Base-by-base conservation (phyloP, 2,888 invertebrate genomes). In the Erebia ligea region DNA sequence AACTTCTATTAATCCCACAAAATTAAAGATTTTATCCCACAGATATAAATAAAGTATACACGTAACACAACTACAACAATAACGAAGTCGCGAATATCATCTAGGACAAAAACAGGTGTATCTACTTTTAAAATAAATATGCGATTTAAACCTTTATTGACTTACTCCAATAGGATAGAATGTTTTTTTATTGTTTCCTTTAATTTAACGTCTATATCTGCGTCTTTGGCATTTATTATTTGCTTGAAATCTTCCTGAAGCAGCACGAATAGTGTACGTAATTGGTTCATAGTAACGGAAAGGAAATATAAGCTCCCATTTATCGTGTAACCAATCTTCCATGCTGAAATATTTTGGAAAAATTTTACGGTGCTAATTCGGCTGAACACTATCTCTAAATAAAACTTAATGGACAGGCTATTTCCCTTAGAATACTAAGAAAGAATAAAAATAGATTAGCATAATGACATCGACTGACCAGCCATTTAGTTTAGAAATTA, bases 221-320 rank as follows among this genome's bases (percentile, higher is more conserved):
- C 66, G 6, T 52, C 63, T 25, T 67, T 70, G 1, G 65, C 64
- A 58, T 73, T 62, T 10, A 76, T 72, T 15, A 74, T 68, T 62
- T 73, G 72, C 50, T 67, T 74, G 34, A 79, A 73, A 58, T 79
- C 78, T 42, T 71, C 72, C 25, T 78, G 77, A 17, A 79, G 67
- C 50, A 76, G 64, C 11, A 74, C 45, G 42, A 78, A 78, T 13
- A 75, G 59, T 8, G 72, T 65, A 25, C 73, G 70, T 21, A 79
- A 71, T 58, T 79, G 76, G 50, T 69, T 72, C 70, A 78, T 75
- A 19, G 73, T 70, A 15, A 76, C 73, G 21, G 76, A 71, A 9
- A 78, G 71, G 21, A 78, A 40, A 13, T 76, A 71, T 42, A 78
- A 56, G 50, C 75, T 72, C 11, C 75, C 70, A 15, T 73, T 70